Conservation (phyloP, 2,113 vertebrate genomes). For the Apodemus sylvaticus region DNA sequence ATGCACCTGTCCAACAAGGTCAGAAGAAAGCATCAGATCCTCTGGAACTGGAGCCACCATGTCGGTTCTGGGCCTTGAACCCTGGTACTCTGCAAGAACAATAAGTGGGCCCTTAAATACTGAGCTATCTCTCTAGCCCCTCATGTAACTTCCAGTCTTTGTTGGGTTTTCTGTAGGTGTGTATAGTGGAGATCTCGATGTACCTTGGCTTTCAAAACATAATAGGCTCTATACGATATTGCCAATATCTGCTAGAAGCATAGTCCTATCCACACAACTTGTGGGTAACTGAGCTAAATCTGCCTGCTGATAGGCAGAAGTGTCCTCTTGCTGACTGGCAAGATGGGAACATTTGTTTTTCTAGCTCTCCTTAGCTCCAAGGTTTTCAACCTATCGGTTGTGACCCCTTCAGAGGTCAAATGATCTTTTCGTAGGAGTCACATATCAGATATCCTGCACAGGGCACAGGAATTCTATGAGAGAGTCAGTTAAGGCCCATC, state of each 20-base stretch:
- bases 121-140: background rate
- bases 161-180: conserved; percentile 5
- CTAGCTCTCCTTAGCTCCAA: conserved; percentile 5
- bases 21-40: background rate
- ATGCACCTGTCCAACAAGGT: background rate
- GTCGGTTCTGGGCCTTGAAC: background rate
- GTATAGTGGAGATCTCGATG: background rate
- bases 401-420: background rate
- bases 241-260: background rate
- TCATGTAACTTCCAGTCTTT: background rate
- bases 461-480: background rate
- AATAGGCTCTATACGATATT: background rate
- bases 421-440: background rate
- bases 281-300: background rate
- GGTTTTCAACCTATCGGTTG: background rate
- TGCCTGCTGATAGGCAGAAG: background rate
- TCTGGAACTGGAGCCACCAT: background rate
- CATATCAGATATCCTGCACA: background rate
- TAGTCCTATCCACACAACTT: conserved; percentile 7
- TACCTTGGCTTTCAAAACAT: conserved; percentile 4
- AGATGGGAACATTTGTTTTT: background rate
- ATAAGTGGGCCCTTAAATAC: background rate
- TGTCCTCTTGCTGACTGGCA: background rate
- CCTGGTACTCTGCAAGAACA: background rate
- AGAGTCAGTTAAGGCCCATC: background rate